phyloP scores from a whole-genome alignment of 23 tunicate species.

The Trididemnum miniatum region DNA sequence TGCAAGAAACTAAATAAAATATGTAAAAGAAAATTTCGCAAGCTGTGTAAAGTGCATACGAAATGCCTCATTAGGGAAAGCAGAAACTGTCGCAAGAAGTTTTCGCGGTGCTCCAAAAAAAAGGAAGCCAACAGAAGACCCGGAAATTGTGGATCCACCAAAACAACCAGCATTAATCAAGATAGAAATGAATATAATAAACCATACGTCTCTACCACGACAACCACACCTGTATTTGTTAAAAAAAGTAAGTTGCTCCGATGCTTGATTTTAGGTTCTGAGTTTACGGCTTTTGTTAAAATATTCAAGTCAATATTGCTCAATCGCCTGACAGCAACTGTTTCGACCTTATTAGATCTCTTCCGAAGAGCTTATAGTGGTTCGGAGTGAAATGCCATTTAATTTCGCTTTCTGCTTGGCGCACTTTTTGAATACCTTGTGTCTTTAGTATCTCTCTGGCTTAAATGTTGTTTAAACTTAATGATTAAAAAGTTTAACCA shows the following conservation, averaged over 20 bases:
- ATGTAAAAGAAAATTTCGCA: slow-evolving; percentile 24
- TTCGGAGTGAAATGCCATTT: too few species aligned
- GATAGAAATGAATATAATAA: background rate
- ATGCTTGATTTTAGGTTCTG: too few species aligned
- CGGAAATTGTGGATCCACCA: slow-evolving; percentile 1
- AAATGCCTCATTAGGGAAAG: slow-evolving; percentile 12
- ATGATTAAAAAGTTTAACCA: too few species aligned
- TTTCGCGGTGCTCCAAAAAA: slow-evolving; percentile 21
- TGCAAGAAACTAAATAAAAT: slow-evolving; percentile 33
- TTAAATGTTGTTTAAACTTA: too few species aligned
- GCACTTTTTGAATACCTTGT: too few species aligned
- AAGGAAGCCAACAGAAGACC: slow-evolving; percentile 26
- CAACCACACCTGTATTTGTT: background rate
- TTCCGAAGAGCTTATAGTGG: too few species aligned
- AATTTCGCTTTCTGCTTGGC: too few species aligned
- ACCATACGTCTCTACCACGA: background rate
- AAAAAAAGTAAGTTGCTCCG: background rate
- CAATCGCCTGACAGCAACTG: too few species aligned
- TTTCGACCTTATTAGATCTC: too few species aligned
- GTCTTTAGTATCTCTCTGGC: too few species aligned
- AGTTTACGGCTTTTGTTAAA: too few species aligned
- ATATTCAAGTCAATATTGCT: too few species aligned
- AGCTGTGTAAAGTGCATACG: slow-evolving; percentile 7
- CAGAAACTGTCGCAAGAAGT: slow-evolving; percentile 20
- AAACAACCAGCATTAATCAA: background rate